A percentile compares a stretch with the other conserved stretches of the same genome.
These are phyloP conservation scores for Ginglymostoma cirratum DNA, from an alignment of 2,113 vertebrate genomes.

Conservation along the genomic window DNA sequence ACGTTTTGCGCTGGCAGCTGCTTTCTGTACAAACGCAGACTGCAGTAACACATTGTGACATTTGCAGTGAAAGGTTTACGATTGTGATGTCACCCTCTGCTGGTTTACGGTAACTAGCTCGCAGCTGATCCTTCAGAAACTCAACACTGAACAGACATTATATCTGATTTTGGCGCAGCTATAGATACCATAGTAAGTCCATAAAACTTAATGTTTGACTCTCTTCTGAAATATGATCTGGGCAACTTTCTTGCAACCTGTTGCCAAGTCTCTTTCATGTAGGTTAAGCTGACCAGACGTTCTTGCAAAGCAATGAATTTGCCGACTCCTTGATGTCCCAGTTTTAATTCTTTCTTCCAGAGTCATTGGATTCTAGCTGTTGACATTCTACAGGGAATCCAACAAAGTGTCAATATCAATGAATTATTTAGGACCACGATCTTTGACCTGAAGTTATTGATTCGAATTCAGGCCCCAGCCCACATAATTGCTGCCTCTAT, in stretches of 20 bases:
- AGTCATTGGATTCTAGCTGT: background rate
- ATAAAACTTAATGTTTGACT: slow-evolving; percentile 8
- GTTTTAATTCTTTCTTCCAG: background rate
- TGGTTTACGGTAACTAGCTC: background rate
- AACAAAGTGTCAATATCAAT: background rate
- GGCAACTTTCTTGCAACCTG: slow-evolving; percentile 18
- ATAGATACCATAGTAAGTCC: background rate
- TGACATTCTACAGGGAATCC: background rate
- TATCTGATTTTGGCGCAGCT: background rate
- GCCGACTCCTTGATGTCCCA: slow-evolving; percentile 3
- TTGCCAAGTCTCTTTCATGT: slow-evolving; percentile 16
- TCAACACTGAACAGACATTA: background rate
- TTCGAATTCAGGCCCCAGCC: background rate
- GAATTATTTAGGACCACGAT: background rate
- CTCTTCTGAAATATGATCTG: background rate
- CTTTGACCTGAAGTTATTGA: background rate
- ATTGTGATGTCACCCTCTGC: background rate
- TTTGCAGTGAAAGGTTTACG: background rate
- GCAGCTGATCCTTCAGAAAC: background rate
- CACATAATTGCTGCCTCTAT: background rate
- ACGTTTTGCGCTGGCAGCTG: background rate
- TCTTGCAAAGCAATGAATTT: background rate
- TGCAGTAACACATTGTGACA: background rate
- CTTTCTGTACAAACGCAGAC: background rate
- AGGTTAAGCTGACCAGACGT: slow-evolving; percentile 29